These are phyloP conservation scores for Tyrannus savana DNA, from an alignment of 2,113 vertebrate genomes.

Conservation along the genomic window DNA sequence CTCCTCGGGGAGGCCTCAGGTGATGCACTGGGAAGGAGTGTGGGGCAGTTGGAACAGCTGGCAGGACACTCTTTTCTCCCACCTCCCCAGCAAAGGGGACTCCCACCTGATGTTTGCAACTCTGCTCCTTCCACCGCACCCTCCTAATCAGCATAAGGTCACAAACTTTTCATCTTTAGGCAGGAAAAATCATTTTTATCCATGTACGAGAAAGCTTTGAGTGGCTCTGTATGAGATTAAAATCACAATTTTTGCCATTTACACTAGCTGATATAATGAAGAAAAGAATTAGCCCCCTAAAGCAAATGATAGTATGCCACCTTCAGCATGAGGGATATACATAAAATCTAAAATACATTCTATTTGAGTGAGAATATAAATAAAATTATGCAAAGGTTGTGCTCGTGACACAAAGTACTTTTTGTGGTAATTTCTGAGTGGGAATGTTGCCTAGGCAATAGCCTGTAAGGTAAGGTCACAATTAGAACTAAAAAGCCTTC, in stretches of 20 bases:
- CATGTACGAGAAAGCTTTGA: neutral
- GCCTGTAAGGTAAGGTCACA: neutral
- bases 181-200: neutral
- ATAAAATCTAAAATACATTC: neutral
- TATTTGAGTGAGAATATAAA: conserved; percentile 3
- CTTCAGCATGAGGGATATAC: neutral
- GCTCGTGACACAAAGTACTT: neutral
- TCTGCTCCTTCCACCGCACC: neutral
- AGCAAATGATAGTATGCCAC: neutral
- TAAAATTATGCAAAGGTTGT: conserved; percentile 1
- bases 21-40: neutral
- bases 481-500: neutral
- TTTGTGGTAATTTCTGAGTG: conserved; percentile 12
- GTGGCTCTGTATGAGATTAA: neutral
- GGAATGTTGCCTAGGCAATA: neutral
- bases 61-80: fast-evolving
- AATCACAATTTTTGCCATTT: neutral
- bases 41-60: neutral
- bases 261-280: neutral
- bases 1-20: neutral
- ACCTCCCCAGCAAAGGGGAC: neutral
- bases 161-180: neutral
- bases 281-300: neutral
- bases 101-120: fast-evolving
- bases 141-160: neutral